Evolutionary conservation across 2,113 vertebrate genomes (phyloP), one percentile per base, ranked within the genome.

Genomic region (Steatornis caripensis): DNA sequence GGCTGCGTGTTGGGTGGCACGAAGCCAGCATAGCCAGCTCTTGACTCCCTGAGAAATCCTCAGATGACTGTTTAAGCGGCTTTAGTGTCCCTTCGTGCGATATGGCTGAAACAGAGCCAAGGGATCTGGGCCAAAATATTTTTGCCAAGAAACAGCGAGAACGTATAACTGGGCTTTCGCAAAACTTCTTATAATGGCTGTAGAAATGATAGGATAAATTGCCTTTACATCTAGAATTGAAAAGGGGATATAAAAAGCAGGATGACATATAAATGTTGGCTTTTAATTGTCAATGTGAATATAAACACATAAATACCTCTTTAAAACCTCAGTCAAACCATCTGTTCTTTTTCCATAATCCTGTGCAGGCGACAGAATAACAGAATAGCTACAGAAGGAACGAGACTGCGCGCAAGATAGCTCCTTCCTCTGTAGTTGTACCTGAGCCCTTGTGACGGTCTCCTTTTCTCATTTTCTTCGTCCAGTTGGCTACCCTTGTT

Each of bases 301-400:
- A 91, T 93, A 94, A 93, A 92, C 68, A 87, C 81, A 69, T 60
- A 90, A 92, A 89, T 88, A 89, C 53, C 77, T 95, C 81, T 72
- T 92, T 23, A 77, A 93, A 95, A 89, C 87, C 77, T 61, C 77
- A 36, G 80, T 92, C 69, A 79, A 43, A 69, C 76, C 32, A 76
- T 84, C 54, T 87, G 49, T 57, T 87, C 65, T 71, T 76, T 69
- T 79, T 76, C 69, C 49, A 32, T 74, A 54, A 69, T 92, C 64
- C 75, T 61, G 37, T 54, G 90, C 55, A 72, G 82, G 51, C 68
- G 83, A 30, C 41, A 81, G 54, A 55, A 82, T 81, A 92, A 65
- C 53, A 58, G n/a, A n/a, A 24, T 19, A 71, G 65, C 61, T 90
- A n/a, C 39, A 65, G 65, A 55, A 53, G 30, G 53, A 18, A 55